Evolutionary conservation across 2,113 vertebrate species (phyloP).

Genomic region (Catharus minimus): DNA sequence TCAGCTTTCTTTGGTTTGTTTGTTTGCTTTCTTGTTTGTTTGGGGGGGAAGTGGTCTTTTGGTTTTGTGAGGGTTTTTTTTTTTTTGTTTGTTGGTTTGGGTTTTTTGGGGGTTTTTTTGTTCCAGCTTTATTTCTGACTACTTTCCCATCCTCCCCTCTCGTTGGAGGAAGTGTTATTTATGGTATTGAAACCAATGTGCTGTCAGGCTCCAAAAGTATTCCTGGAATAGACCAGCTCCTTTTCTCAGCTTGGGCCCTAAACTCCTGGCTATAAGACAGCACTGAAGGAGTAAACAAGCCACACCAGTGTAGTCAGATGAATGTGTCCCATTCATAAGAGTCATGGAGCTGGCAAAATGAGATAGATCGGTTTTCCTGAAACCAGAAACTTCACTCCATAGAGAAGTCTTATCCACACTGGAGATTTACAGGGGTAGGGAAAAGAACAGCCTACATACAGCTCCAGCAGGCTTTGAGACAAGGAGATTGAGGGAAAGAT

Average conservation of each 20-base stretch:
- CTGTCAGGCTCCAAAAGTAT: background rate
- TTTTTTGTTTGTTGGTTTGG: background rate
- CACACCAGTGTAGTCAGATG: background rate
- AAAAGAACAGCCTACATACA: background rate
- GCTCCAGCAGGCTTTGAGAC: background rate
- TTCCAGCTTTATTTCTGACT: background rate
- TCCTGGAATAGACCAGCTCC: background rate
- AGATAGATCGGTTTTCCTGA: background rate
- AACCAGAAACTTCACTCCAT: background rate
- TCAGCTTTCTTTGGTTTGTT: background rate
- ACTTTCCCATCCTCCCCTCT: background rate
- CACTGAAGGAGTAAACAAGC: background rate
- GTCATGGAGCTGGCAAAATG: background rate
- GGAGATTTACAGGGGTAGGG: background rate
- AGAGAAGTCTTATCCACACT: background rate
- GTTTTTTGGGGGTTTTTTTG: background rate
- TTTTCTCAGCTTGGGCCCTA: background rate
- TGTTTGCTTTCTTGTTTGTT: no score
- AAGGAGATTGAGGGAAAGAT: background rate
- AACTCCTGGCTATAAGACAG: background rate
- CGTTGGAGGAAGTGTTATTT: background rate
- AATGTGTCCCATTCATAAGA: conserved; percentile 22
- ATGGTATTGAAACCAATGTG: background rate
- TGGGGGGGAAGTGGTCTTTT: background rate
- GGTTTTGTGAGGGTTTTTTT: background rate